phyloP scores from a whole-genome alignment of 2,888 invertebrate species.

The Amitus sp. region DNA sequence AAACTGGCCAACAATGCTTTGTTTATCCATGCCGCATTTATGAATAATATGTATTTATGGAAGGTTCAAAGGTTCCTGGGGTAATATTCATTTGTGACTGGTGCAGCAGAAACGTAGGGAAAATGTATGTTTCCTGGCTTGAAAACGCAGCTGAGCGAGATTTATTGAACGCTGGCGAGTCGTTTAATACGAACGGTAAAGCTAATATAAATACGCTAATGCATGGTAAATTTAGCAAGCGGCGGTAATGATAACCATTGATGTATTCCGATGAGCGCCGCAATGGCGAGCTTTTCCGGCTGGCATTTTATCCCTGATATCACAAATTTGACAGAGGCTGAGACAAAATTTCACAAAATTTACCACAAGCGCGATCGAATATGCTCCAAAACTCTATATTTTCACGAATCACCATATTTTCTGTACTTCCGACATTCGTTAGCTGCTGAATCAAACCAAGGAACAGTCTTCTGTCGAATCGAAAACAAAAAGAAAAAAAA shows the following conservation, averaged over 20 bases:
- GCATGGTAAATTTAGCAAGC: constrained; percentile 27
- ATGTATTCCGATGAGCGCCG: constrained; percentile 27
- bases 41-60: constrained; percentile 29
- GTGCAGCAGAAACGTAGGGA: constrained; percentile 11
- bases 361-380: no score
- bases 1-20: constrained; percentile 4
- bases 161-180: constrained; percentile 23
- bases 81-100: constrained; percentile 10
- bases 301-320: constrained; percentile 23
- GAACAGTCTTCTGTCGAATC: no score
- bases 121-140: constrained; percentile 11
- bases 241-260: constrained; percentile 32
- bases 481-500: no score
- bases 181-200: constrained; percentile 26
- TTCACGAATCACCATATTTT: no score
- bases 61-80: constrained; percentile 16
- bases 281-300: constrained; percentile 26
- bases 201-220: constrained; percentile 38
- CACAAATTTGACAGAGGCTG: constrained; percentile 19
- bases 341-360: constrained; percentile 5
- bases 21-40: constrained; percentile 11
- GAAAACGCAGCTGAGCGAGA: constrained; percentile 13
- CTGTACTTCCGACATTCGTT: no score
- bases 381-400: no score
- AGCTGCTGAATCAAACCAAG: no score